phyloP scores from a whole-genome alignment of 2,888 invertebrate species.

The Himalopsyche anomala region DNA sequence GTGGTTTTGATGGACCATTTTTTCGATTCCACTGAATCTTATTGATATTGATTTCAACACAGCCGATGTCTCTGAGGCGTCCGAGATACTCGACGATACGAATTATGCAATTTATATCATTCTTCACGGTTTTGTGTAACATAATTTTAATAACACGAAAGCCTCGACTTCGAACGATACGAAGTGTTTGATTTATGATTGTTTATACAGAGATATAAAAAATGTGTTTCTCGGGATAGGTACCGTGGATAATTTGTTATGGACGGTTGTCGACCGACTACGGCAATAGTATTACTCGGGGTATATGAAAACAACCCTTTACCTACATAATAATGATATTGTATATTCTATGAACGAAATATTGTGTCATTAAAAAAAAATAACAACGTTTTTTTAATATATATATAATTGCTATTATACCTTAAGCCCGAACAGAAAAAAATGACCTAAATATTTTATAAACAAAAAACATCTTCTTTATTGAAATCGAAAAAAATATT shows the following conservation, averaged over 20 bases:
- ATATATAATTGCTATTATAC: too few species aligned
- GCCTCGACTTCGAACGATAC: conserved; percentile 27
- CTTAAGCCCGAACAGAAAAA: too few species aligned
- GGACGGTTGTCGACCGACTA: conserved; percentile 45
- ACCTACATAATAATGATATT: neutral
- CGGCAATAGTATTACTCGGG: neutral
- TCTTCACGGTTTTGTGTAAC: conserved; percentile 61
- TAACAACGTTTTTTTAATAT: neutral
- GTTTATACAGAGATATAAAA: conserved; percentile 57
- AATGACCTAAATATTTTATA: too few species aligned
- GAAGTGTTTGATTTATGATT: conserved; percentile 63
- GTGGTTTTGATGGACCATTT: conserved; percentile 52
- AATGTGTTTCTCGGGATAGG: conserved; percentile 29
- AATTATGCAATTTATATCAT: conserved; percentile 63
- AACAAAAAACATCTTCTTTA: too few species aligned
- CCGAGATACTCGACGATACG: conserved; percentile 45
- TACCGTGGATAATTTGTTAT: conserved; percentile 56
- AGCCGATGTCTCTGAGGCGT: conserved; percentile 44
- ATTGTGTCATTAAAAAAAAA: neutral
- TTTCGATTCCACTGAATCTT: conserved; percentile 48
- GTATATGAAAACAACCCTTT: conserved; percentile 13
- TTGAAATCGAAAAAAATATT: too few species aligned
- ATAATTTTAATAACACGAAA: conserved; percentile 59
- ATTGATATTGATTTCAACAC: conserved; percentile 47
- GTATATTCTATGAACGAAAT: neutral